Base-by-base conservation (phyloP, 2,888 invertebrate species). In the Drosophila rellima region DNA sequence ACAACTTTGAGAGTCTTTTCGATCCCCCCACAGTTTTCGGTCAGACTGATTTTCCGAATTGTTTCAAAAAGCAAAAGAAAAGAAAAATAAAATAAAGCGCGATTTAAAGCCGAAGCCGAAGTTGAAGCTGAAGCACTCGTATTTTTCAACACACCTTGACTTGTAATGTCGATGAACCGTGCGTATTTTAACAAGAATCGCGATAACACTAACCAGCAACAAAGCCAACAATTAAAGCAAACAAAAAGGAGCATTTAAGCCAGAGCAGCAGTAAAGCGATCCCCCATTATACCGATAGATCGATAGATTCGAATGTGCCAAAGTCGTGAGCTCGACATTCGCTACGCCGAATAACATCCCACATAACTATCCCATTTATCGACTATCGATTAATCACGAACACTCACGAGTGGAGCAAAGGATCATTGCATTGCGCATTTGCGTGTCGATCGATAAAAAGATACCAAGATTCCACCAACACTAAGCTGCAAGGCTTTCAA, bases 401-500 rank as follows among this genome's bases (percentile, higher is more conserved):
- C 39, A 15, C 17, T 3, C 42, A 20, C n/a, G 8, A 15, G 37
- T 17, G 11, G 3, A 37, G 13, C 29, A 10, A 35, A 52, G 39
- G 18, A 13, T 35, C 33, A 26, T 33, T 51, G 40, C 31, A 48
- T 18, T 48, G 31, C 73, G 62, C 62, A 47, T 13, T 54, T 45
- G 68, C 68, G 68, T 61, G 39, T 60, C 11, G 44, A 48, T 31
- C 26, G 7, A 7, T 26, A 7, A 26, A 15, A 51, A 55, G 60
- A 60, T 82, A 56, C 76, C 91, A 91, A 91, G 82, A 92, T 92
- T 92, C 77, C 91, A 75, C 88, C 89, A 71, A 82, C 78, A 86
- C 64, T 79, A 77, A 85, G 77, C 80, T 89, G 78, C 82, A 74
- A 81, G 70, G 82, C 82, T 90, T 82, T 82, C 91, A 92, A 91